Base-by-base conservation (phyloP, 2,888 invertebrate species). In the Diplazon laetatorius region DNA sequence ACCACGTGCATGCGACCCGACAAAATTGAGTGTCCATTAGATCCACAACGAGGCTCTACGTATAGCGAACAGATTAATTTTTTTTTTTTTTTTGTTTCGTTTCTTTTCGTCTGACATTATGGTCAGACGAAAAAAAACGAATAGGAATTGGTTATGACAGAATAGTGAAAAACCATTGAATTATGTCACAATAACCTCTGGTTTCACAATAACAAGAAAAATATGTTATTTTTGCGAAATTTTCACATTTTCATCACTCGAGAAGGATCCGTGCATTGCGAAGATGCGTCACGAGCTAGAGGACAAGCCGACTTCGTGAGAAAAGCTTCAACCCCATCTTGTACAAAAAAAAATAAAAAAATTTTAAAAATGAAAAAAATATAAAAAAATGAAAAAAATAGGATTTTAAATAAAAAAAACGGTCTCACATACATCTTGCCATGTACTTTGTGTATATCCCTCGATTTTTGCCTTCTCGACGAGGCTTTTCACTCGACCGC, bases 401-500 rank as follows among this genome's bases (percentile, higher is more conserved):
- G n/a, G n/a, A n/a, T n/a, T n/a, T n/a, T n/a, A n/a, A n/a, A n/a
- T n/a, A n/a, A n/a, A 37, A 65, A 42, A 25, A 42, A n/a, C 42
- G 12, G 35, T 50, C 48, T 25, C 65, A 35, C 65, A 52, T 52
- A 63, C 59, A 44, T 62, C 16, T 44, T 25, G 16, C 14, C 44
- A 10, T 39, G 14, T 39, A 52, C 55, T 55, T 55, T 30, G 52
- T 14, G 65, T 20, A 37, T 39, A 37, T 37, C 14, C 25, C 63
- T 63, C 63, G 65, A 52, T 66, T 66, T n/a, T 66, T 71, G 35
- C 62, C 68, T 60, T 66, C 63, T 22, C 68, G 57, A 48, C 63
- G 65, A 42, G 74, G 69, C 74, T 79, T 81, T 79, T 78, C 73
- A 66, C 71, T 78, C 69, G 71, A 74, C 65, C 68, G 57, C 69